These are phyloP conservation scores for Sebastes fasciatus DNA, from an alignment of 2,113 vertebrate genomes.

Conservation along the genomic window DNA sequence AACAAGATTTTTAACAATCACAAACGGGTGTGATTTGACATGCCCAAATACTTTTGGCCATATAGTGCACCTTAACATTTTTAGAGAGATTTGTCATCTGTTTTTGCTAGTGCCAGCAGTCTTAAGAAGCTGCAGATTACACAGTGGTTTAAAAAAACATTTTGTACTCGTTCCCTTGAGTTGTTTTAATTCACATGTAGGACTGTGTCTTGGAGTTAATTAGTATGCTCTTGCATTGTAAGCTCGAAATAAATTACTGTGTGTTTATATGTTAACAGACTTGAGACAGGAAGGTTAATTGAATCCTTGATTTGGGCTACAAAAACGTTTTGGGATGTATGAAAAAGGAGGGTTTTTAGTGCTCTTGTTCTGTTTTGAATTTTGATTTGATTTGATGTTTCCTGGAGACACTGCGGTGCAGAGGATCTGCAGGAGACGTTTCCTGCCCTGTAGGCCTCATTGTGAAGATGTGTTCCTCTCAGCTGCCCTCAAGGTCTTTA, in stretches of 20 bases:
- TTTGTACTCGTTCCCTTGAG: background rate
- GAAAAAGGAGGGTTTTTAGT: background rate
- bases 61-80: background rate
- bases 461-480: slow-evolving; percentile 41
- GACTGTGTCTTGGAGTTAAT: slow-evolving; percentile 16
- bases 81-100: background rate
- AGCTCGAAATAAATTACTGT: slow-evolving; percentile 1
- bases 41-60: too few relatives aligned
- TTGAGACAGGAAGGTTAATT: background rate
- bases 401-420: slow-evolving; percentile 2
- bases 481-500: slow-evolving; percentile 35
- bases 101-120: background rate
- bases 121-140: background rate
- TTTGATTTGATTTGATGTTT: background rate
- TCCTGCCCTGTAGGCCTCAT: slow-evolving; percentile 27
- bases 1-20: background rate
- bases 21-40: background rate
- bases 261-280: background rate
- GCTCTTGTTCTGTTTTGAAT: background rate
- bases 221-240: background rate
- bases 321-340: background rate
- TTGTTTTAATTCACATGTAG: background rate
- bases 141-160: background rate
- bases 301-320: background rate
- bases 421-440: slow-evolving; percentile 33